Evolutionary conservation across 2,888 invertebrate species (phyloP), one percentile per base, ranked within the genome.

Genomic region (Ceriagrion tenellum): DNA sequence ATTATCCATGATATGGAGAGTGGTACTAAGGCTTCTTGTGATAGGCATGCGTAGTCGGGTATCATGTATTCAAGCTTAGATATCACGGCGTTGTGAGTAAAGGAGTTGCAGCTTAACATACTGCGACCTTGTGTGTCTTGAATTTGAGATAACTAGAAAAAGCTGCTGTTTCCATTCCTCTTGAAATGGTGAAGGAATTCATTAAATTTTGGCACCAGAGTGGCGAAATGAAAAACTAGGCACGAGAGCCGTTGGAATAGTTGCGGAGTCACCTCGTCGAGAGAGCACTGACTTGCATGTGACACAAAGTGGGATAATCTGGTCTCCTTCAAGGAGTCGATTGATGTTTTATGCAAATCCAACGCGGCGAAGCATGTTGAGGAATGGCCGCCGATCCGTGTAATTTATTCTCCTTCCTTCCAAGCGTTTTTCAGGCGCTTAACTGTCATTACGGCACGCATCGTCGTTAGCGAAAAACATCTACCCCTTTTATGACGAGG

Each of bases 271-370:
- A 81, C 81, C 81, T 69, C n/a, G n/a, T 69, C n/a, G n/a, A 69
- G 26, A 20, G 69, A 69, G 26, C 26, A 81, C 81, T 81, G 81
- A 81, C 81, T 81, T 30, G 35, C 81, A 81, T 81, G 81, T 81
- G 81, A 81, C 81, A 81, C 35, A 35, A 81, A 81, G 81, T 81
- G 81, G 81, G 63, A 69, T 47, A 69, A 63, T 93, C 93, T 93
- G 69, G 63, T 69, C 47, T 47, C 93, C 13, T 81, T 81, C 81
- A 81, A 26, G 47, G 69, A 93, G 69, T 93, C 93, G 93, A 93
- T 93, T 93, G 93, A 93, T 69, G 69, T 93, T 93, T 93, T 93
- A 93, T 93, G 93, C 93, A 93, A 93, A 93, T 93, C 23, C 47
- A n/a, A 23, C 26, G 12, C 35, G 30, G 35, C 63, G 47, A 26